phyloP scores from a whole-genome alignment of 2,888 invertebrate species.

The Serrognathus titanus region DNA sequence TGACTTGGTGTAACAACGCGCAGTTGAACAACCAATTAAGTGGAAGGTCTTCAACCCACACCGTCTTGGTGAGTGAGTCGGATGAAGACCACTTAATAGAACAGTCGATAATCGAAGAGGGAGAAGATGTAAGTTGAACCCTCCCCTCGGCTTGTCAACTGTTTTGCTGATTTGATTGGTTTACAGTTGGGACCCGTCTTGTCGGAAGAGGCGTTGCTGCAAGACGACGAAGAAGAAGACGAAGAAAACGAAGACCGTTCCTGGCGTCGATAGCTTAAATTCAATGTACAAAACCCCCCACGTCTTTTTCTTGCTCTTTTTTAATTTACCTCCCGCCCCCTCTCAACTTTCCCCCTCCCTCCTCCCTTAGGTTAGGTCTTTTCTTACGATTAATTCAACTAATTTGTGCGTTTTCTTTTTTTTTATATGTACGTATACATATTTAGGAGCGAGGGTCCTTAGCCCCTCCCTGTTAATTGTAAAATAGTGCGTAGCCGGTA shows the following conservation, averaged over 20 bases:
- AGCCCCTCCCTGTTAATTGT: too few species aligned
- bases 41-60: constrained; percentile 32
- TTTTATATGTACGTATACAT: too few species aligned
- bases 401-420: too few species aligned
- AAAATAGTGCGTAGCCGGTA: too few species aligned
- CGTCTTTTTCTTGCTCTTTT: too few species aligned
- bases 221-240: constrained; percentile 84
- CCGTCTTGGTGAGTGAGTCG: constrained; percentile 45
- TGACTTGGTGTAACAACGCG: constrained; percentile 44
- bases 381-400: too few species aligned
- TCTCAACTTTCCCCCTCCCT: too few species aligned
- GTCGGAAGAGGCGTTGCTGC: constrained; percentile 67
- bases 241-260: constrained; percentile 80
- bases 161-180: constrained; percentile 13
- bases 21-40: constrained; percentile 39
- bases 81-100: constrained; percentile 49
- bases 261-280: constrained; percentile 75
- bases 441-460: too few species aligned
- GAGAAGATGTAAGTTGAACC: constrained; percentile 10
- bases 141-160: too few species aligned
- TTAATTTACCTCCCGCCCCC: too few species aligned
- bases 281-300: not conserved
- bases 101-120: constrained; percentile 28
- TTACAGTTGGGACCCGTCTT: constrained; percentile 44
- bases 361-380: too few species aligned